Conservation (phyloP, 1,140 invertebrate species). For the Sweltsa coloradensis region DNA sequence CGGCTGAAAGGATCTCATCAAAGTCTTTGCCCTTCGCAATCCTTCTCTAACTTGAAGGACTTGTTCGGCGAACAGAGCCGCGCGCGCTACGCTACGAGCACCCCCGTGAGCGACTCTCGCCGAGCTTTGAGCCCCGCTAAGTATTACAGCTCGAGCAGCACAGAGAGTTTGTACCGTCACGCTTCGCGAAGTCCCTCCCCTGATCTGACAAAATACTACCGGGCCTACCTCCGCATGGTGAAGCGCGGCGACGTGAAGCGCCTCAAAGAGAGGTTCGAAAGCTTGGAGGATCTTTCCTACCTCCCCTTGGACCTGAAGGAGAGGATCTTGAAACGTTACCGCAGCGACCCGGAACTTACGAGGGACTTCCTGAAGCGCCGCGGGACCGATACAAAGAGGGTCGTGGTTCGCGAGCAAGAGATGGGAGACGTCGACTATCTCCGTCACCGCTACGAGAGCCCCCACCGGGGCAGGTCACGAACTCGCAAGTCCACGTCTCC, state of each 20-base stretch:
- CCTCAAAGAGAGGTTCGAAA: slow-evolving; percentile 61
- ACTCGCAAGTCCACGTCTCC: slow-evolving; percentile 41
- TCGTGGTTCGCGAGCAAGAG: slow-evolving; percentile 36
- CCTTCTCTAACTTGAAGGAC: slow-evolving; percentile 60
- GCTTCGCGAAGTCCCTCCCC: slow-evolving; percentile 49
- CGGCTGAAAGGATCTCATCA: too few relatives aligned
- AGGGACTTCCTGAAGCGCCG: slow-evolving; percentile 39
- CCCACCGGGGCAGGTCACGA: slow-evolving; percentile 32
- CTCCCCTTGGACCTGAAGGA: background rate
- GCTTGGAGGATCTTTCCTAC: slow-evolving; percentile 32
- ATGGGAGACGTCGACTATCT: slow-evolving; percentile 46
- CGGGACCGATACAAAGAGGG: slow-evolving; percentile 29
- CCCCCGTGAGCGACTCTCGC: slow-evolving; percentile 10
- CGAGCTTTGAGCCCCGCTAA: slow-evolving; percentile 16
- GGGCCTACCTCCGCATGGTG: slow-evolving; percentile 52
- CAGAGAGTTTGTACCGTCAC: slow-evolving; percentile 43
- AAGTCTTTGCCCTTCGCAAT: slow-evolving; percentile 48
- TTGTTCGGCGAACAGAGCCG: slow-evolving; percentile 55
- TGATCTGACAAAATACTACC: slow-evolving; percentile 52
- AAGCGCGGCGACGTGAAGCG: slow-evolving; percentile 61
- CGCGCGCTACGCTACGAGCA: slow-evolving; percentile 23
- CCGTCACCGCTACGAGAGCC: slow-evolving; percentile 42
- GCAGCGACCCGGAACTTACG: slow-evolving; percentile 63
- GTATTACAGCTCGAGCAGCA: slow-evolving; percentile 38
- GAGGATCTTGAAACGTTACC: slow-evolving; percentile 32